A percentile compares a stretch with the other conserved stretches of the same genome.
Conservation (phyloP, 2,113 vertebrate species). For the Heterochromis multidens region DNA sequence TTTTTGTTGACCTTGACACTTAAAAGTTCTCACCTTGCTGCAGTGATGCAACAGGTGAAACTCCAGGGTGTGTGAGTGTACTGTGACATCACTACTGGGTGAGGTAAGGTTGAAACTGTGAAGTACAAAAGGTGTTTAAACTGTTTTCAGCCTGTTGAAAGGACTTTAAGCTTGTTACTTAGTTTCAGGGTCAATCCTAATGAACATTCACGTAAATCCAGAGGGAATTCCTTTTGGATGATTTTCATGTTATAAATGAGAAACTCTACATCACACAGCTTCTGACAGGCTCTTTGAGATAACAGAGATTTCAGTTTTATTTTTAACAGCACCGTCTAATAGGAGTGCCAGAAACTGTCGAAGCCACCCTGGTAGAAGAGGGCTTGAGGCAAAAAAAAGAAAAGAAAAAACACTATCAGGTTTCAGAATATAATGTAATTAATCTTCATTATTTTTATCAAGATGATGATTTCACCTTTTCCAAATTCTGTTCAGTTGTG, state of each 20-base stretch:
- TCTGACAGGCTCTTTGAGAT: slow-evolving; percentile 23
- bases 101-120: background rate
- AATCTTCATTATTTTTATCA: slow-evolving; percentile 13
- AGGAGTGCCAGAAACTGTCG: background rate
- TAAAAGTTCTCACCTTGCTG: background rate
- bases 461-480: background rate
- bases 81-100: background rate
- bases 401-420: background rate
- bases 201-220: background rate
- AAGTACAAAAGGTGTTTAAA: background rate
- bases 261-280: background rate
- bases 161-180: background rate
- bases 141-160: background rate
- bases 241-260: slow-evolving; percentile 2
- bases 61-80: background rate
- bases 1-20: background rate
- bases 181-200: background rate
- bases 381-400: slow-evolving; percentile 13
- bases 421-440: slow-evolving; percentile 40
- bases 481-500: background rate
- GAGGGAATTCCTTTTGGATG: background rate
- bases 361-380: slow-evolving; percentile 37
- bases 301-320: slow-evolving; percentile 20
- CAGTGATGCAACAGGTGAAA: background rate
- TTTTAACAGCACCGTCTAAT: slow-evolving; percentile 6